phyloP scores from a whole-genome alignment of 2,113 vertebrate species.

The Pedetes capensis region DNA sequence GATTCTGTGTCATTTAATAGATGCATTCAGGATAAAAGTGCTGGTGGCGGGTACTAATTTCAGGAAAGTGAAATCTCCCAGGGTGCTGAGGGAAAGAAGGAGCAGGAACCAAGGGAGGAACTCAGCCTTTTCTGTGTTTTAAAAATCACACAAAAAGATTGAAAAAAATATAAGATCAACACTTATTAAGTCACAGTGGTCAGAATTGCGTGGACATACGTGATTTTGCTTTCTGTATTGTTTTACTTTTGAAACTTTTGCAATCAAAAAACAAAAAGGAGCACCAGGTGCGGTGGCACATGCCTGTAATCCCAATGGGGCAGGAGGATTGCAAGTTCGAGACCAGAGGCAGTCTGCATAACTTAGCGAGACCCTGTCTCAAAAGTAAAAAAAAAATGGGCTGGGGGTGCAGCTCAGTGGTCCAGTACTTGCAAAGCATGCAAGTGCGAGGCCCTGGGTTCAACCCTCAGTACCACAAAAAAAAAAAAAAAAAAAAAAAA shows the following conservation, averaged over 20 bases:
- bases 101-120: not conserved
- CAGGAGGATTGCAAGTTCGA: no score
- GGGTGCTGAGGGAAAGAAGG: not conserved
- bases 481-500: no score
- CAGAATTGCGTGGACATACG: not conserved
- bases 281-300: no score
- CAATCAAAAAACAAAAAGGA: no score
- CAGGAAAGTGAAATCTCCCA: not conserved
- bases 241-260: not conserved
- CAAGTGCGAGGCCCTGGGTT: no score
- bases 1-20: not conserved
- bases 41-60: not conserved
- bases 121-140: not conserved
- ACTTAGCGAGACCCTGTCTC: no score
- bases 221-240: not conserved
- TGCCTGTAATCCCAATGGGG: no score
- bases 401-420: no score
- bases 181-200: not conserved
- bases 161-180: constrained; percentile 7
- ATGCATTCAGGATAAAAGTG: not conserved
- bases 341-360: no score
- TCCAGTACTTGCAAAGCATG: no score
- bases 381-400: no score
- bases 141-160: not conserved
- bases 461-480: no score